phyloP scores from a whole-genome alignment of 2,797 vertebrate genomes.

The Perodicticus potto region DNA sequence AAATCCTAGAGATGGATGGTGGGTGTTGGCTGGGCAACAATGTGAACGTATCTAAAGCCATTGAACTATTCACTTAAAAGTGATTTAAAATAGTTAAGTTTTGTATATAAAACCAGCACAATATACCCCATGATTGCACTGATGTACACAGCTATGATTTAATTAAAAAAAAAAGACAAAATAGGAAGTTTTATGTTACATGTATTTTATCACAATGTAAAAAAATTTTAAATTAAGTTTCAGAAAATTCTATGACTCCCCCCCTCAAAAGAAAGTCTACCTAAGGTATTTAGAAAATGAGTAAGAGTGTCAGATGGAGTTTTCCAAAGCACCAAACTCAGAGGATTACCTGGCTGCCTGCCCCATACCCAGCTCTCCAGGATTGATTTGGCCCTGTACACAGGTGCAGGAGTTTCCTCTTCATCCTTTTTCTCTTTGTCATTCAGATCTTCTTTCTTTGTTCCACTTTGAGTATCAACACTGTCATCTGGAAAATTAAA shows the following conservation, averaged over 20 bases:
- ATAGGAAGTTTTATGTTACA: background rate
- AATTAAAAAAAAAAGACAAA: background rate
- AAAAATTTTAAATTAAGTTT: background rate
- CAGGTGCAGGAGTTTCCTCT: conserved; percentile 92
- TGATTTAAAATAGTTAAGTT: background rate
- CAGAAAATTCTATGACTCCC: background rate
- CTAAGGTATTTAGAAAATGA: background rate
- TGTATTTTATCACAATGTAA: background rate
- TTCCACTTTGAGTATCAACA: conserved; percentile 91
- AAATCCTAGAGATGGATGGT: background rate
- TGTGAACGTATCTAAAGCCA: background rate
- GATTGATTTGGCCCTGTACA: conserved; percentile 93
- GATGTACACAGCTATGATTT: no score
- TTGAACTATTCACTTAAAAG: background rate
- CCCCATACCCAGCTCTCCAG: conserved; percentile 99
- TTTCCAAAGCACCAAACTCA: background rate
- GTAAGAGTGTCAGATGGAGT: background rate
- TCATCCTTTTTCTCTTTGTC: conserved; percentile 99
- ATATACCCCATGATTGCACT: no score
- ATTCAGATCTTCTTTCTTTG: conserved; percentile 97
- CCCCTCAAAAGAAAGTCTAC: background rate
- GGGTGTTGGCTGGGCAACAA: background rate
- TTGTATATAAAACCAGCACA: no score
- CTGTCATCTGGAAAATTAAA: conserved; percentile 92
- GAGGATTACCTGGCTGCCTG: conserved; percentile 93